phyloP scores from a whole-genome alignment of 2,797 vertebrate genomes.

The Anableps anableps region DNA sequence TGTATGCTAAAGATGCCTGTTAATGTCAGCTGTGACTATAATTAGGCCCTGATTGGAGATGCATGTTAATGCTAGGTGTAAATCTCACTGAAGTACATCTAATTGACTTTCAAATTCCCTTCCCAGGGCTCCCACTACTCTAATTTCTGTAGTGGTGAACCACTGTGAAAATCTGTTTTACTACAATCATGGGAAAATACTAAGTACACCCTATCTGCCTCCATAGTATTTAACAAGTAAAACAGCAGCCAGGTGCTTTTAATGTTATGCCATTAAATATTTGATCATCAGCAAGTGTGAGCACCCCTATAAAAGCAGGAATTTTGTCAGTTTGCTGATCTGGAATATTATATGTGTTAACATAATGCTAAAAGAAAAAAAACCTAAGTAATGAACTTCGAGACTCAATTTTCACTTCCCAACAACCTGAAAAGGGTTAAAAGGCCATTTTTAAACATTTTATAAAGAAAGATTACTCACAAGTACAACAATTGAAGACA shows the following conservation, averaged over 20 bases:
- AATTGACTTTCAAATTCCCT: constrained; percentile 51
- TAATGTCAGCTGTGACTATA: constrained; percentile 50
- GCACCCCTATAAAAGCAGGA: too few species aligned
- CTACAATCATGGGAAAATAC: not conserved
- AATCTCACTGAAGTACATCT: constrained; percentile 36
- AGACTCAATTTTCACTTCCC: not conserved
- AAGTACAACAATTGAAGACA: not conserved
- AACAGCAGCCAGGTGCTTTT: not conserved
- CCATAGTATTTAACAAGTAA: not conserved
- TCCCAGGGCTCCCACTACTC: constrained; percentile 11
- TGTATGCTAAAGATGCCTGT: constrained; percentile 34
- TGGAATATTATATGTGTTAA: not conserved
- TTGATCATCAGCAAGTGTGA: not conserved
- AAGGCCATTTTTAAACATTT: not conserved
- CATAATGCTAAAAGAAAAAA: not conserved
- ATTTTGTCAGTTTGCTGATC: not conserved
- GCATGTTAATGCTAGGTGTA: constrained; percentile 36
- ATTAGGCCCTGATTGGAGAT: constrained; percentile 37
- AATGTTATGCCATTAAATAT: not conserved
- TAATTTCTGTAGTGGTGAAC: constrained; percentile 14
- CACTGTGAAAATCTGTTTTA: constrained; percentile 16
- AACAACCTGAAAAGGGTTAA: not conserved
- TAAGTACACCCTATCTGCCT: not conserved
- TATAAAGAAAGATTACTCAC: not conserved
- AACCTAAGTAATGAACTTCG: not conserved